phyloP scores from a whole-genome alignment of 2,113 vertebrate species.

The Monarcha castaneiventris region DNA sequence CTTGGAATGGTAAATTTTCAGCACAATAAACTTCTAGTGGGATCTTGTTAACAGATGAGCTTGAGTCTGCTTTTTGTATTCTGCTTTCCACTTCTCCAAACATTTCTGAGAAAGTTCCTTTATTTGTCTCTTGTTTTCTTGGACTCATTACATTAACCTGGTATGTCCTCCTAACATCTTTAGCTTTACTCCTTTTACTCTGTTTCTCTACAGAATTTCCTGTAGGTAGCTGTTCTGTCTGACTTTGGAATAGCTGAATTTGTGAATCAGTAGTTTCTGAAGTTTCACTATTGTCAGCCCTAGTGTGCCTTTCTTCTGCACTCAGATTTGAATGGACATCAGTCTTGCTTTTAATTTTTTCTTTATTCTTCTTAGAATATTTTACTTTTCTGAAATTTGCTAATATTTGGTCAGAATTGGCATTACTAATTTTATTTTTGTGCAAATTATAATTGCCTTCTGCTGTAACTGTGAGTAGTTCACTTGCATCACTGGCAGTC shows the following conservation, averaged over 20 bases:
- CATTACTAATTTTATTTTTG: constrained; percentile 9
- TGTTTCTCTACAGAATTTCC: neutral
- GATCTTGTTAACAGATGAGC: neutral
- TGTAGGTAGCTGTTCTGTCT: neutral
- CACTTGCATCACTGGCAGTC: constrained; percentile 68
- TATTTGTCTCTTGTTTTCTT: constrained; percentile 2
- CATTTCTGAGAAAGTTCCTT: constrained; percentile 11
- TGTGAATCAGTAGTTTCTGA: neutral
- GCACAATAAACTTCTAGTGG: neutral
- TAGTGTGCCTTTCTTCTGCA: neutral
- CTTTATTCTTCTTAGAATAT: constrained; percentile 56
- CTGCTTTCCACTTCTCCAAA: neutral
- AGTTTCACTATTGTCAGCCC: neutral
- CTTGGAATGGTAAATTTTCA: neutral
- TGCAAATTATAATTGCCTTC: constrained; percentile 30
- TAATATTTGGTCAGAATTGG: constrained; percentile 7
- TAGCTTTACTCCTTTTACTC: neutral
- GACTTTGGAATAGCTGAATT: neutral
- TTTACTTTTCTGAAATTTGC: constrained; percentile 69
- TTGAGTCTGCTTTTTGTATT: neutral
- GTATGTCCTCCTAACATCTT: neutral
- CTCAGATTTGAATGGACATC: neutral
- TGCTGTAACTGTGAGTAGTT: constrained; percentile 63
- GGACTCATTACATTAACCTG: neutral
- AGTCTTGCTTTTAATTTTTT: constrained; percentile 42